Percentiles rank a stretch among this genome's conserved stretches.
phyloP scores from a whole-genome alignment of 1,140 invertebrate species.

The Leptonema lineaticorne region DNA sequence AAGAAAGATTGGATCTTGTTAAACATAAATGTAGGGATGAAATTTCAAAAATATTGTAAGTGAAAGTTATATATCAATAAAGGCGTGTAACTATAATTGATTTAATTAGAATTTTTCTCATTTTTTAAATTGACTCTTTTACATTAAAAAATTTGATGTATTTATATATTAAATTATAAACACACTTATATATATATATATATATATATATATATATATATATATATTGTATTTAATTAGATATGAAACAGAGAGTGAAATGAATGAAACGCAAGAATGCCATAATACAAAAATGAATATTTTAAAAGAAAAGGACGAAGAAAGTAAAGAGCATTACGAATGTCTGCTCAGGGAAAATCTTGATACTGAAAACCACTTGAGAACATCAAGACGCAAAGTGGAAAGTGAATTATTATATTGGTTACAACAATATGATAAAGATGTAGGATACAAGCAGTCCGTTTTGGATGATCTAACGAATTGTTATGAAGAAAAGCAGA shows the following conservation, averaged over 20 bases:
- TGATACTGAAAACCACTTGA: conserved; percentile 51
- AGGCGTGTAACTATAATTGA: neutral
- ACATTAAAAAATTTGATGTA: too few relatives aligned
- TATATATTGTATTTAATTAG: conserved; percentile 43
- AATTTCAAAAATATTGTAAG: conserved; percentile 54
- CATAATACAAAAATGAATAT: conserved; percentile 51
- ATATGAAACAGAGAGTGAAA: conserved; percentile 53
- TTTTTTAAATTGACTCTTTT: too few relatives aligned
- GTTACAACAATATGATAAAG: conserved; percentile 55
- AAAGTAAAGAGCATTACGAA: conserved; percentile 47
- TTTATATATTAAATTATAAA: too few relatives aligned
- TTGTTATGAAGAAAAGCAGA: conserved; percentile 50
- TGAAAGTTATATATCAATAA: conserved; percentile 14
- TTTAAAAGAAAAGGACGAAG: conserved; percentile 50
- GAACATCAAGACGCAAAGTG: conserved; percentile 52
- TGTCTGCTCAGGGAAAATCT: conserved; percentile 46
- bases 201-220: too few relatives aligned
- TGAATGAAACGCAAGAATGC: conserved; percentile 48
- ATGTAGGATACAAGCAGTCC: conserved; percentile 54
- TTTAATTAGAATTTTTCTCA: neutral
- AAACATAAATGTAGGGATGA: conserved; percentile 48
- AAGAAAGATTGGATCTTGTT: conserved; percentile 47
- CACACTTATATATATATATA: too few relatives aligned
- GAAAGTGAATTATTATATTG: conserved; percentile 53
- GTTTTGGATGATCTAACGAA: conserved; percentile 51